Percentiles rank a stretch among this genome's conserved stretches.
These are phyloP conservation scores for Cricetomys ansorgei DNA, from an alignment of 2,113 vertebrate species.

Conservation along the genomic window DNA sequence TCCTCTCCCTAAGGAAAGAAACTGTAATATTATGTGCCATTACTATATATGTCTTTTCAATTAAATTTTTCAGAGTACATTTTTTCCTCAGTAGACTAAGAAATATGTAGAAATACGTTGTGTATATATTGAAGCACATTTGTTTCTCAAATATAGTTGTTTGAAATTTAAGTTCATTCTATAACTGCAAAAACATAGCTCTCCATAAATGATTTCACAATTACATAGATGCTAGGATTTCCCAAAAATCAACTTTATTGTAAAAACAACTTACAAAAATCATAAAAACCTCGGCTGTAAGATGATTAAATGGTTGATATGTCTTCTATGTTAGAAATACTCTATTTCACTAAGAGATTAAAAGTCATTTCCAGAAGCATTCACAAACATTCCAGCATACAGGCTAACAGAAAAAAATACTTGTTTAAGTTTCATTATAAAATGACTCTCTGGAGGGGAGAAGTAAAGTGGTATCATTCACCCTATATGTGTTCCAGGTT, in stretches of 20 bases:
- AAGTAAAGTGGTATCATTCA: background rate
- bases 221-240: background rate
- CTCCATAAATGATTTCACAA: background rate
- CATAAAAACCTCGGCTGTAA: background rate
- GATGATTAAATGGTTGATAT: background rate
- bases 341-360: background rate
- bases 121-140: background rate
- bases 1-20: background rate
- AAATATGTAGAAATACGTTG: background rate
- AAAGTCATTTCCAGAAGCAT: background rate
- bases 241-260: background rate
- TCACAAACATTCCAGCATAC: background rate
- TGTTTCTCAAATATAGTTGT: background rate
- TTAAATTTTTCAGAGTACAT: background rate
- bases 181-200: background rate
- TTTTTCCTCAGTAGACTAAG: background rate
- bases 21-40: background rate
- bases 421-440: background rate
- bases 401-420: background rate
- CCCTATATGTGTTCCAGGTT: background rate
- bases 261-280: background rate
- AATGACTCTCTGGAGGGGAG: background rate
- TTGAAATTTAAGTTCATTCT: background rate
- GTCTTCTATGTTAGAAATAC: background rate
- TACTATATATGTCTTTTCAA: background rate